Base-by-base conservation (phyloP, 2,113 vertebrate genomes). In the Pipa parva region DNA sequence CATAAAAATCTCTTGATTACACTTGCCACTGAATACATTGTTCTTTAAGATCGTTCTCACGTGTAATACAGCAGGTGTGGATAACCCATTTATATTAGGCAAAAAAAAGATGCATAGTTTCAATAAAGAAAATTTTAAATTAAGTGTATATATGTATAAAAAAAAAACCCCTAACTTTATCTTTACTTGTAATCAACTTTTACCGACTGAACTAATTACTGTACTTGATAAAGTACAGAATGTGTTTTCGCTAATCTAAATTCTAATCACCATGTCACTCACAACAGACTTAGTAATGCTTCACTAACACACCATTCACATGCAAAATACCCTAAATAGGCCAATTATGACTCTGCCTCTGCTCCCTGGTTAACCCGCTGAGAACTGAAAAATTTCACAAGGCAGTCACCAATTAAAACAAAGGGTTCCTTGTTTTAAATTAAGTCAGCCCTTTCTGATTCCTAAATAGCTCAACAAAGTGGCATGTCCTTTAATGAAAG, bases 311-410 rank as follows among this genome's bases (percentile, higher is more conserved):
- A 86, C 87, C 87, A 94, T 97, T 97, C 93, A 95, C 87, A 97
- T 97, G 93, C 93, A 95, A 97, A 97, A 85, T 84, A 92, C 90
- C 84, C 93, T 93, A 93, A 97, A 94, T 93, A 90, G 93, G 89
- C 93, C 93, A 97, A 97, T 97, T 98, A 96, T 88, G 92, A 87
- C 87, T 89, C 87, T 79, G 90, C 87, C 86, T 85, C 87, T 86
- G 84, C 83, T 89, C 85, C 85, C 85, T 80, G 77, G 85, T 91
- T 88, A 88, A 89, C 90, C 88, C 87, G 80, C 87, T 88, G 86
- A 84, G 86, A 85, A 84, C 86, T 85, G 87, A 85, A 83, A 86
- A 81, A 83, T 86, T 81, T 86, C 87, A 84, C 85, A 83, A 85
- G 86, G 81, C 91, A 85, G 87, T 78, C 84, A 84, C 83, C 90